phyloP scores from a whole-genome alignment of 2,113 vertebrate genomes.

The Mustela lutreola region DNA sequence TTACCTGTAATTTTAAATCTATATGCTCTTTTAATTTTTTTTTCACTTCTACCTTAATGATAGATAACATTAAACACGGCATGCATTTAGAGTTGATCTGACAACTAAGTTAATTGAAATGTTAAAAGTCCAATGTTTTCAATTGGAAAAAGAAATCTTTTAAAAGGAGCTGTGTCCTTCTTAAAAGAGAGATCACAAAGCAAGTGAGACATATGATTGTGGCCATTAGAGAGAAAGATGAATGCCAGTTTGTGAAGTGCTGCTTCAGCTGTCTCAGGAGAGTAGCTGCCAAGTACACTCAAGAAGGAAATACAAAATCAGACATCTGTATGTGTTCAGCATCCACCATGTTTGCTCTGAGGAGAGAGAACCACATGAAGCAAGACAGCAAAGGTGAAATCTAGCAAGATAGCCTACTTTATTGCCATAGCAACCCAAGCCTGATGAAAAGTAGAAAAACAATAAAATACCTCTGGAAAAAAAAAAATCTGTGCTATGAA shows the following conservation, averaged over 20 bases:
- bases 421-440: slow-evolving; percentile 92
- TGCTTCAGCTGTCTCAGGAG: slow-evolving; percentile 86
- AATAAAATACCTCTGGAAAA: slow-evolving; percentile 86
- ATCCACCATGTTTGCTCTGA: slow-evolving; percentile 89
- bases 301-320: slow-evolving; percentile 88
- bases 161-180: slow-evolving; percentile 82
- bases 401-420: slow-evolving; percentile 92
- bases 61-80: slow-evolving; percentile 24
- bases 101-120: slow-evolving; percentile 79
- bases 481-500: slow-evolving; percentile 79
- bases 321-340: slow-evolving; percentile 90
- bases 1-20: background rate
- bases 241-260: slow-evolving; percentile 85
- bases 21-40: background rate
- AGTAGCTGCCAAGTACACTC: slow-evolving; percentile 90
- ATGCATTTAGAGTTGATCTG: slow-evolving; percentile 62
- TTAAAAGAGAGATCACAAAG: slow-evolving; percentile 89
- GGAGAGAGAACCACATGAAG: slow-evolving; percentile 88
- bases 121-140: slow-evolving; percentile 80
- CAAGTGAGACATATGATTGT: slow-evolving; percentile 86
- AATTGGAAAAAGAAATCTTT: slow-evolving; percentile 77
- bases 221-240: slow-evolving; percentile 87
- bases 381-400: slow-evolving; percentile 94
- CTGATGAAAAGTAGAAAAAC: slow-evolving; percentile 89
- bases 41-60: slow-evolving; percentile 30